phyloP scores from a whole-genome alignment of 1,140 invertebrate species.

The Neuroterus valhalla region DNA sequence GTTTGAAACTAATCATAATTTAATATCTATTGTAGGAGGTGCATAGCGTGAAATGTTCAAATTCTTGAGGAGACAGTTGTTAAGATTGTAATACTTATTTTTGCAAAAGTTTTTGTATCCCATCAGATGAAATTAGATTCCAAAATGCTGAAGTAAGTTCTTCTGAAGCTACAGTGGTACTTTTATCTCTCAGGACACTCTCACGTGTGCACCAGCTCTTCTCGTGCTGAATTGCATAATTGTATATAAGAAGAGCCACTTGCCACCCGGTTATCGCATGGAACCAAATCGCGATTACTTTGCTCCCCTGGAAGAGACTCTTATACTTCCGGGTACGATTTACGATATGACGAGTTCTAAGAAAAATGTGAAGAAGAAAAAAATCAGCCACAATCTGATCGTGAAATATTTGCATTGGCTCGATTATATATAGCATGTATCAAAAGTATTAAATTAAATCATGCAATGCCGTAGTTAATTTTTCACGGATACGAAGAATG shows the following conservation, averaged over 20 bases:
- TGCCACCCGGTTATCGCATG: conserved; percentile 13
- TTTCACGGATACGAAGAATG: too few relatives aligned
- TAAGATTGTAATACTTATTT: neutral
- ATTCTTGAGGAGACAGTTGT: too few relatives aligned
- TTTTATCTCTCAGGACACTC: neutral
- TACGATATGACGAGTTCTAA: neutral
- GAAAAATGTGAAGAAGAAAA: conserved; percentile 9
- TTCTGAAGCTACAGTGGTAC: neutral
- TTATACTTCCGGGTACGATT: conserved; percentile 2
- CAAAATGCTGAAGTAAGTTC: neutral
- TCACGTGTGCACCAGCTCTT: conserved; percentile 1
- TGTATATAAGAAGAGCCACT: neutral
- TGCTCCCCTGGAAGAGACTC: neutral
- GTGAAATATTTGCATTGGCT: neutral
- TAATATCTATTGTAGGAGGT: too few relatives aligned
- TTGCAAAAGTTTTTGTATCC: conserved; percentile 19
- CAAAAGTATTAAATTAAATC: too few relatives aligned
- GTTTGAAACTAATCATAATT: too few relatives aligned
- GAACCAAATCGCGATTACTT: neutral
- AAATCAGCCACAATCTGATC: conserved; percentile 33
- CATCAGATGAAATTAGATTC: neutral
- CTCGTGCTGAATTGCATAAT: conserved; percentile 32
- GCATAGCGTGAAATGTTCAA: too few relatives aligned
- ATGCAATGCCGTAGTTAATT: too few relatives aligned
- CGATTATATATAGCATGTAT: too few relatives aligned